Conservation (phyloP, 2,888 invertebrate genomes). For the Acrobasis consociella region DNA sequence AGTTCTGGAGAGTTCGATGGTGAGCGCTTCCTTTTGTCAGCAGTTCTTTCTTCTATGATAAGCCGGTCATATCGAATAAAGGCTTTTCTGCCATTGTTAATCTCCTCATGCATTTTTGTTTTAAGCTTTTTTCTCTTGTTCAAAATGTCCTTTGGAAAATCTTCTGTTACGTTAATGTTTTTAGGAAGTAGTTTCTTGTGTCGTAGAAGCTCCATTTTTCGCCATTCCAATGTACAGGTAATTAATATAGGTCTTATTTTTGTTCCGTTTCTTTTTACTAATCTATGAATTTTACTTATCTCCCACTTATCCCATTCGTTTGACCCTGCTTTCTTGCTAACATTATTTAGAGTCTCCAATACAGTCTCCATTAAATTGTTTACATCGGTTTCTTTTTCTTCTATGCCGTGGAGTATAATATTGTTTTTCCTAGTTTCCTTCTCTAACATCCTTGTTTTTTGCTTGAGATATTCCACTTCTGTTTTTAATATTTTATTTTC, state of each 20-base stretch:
- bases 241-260: conserved; percentile 23
- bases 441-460: conserved; percentile 4
- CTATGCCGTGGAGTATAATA: conserved; percentile 24
- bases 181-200: conserved; percentile 24
- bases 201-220: conserved; percentile 23
- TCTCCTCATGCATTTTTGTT: conserved; percentile 21
- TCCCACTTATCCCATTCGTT: conserved; percentile 23
- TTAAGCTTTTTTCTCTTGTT: conserved; percentile 23
- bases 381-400: conserved; percentile 15
- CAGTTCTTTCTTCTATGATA: conserved; percentile 1
- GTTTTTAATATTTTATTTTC: conserved; percentile 16
- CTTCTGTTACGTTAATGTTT: conserved; percentile 22
- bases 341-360: conserved; percentile 1
- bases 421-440: conserved; percentile 24
- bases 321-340: neutral
- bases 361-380: conserved; percentile 1
- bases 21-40: conserved; percentile 2
- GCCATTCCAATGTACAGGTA: conserved; percentile 22
- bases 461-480: neutral
- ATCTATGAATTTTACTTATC: conserved; percentile 2
- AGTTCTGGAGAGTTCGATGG: neutral
- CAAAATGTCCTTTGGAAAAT: conserved; percentile 26
- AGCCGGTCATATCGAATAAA: conserved; percentile 22
- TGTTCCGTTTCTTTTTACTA: conserved; percentile 4
- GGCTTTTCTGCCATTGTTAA: conserved; percentile 21